Conservation (phyloP, 2,888 invertebrate species). For the Megalurothrips usitatus region DNA sequence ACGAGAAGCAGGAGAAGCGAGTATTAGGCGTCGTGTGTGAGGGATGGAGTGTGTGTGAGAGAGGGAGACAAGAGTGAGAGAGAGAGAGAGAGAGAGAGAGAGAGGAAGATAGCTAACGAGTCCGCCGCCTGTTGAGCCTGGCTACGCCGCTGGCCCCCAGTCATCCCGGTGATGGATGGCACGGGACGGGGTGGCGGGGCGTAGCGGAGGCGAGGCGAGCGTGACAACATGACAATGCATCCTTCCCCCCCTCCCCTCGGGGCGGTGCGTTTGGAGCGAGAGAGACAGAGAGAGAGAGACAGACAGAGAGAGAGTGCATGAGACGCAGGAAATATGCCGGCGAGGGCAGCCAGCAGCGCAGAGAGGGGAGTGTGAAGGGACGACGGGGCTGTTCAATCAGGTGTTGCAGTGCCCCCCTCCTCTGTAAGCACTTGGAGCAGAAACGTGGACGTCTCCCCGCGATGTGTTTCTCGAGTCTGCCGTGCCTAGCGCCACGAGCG, state of each 20-base stretch:
- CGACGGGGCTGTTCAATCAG: neutral
- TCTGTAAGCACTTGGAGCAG: too few relatives aligned
- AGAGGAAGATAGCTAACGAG: neutral
- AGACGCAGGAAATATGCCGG: too few relatives aligned
- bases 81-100: neutral
- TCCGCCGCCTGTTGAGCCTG: too few relatives aligned
- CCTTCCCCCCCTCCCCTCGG: neutral
- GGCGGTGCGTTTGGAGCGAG: neutral
- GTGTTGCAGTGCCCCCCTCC: too few relatives aligned
- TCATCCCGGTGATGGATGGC: too few relatives aligned
- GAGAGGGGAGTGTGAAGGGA: neutral
- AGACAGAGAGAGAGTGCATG: neutral
- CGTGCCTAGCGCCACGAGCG: neutral
- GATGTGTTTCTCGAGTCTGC: neutral
- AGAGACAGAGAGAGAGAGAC: neutral
- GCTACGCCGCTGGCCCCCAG: too few relatives aligned
- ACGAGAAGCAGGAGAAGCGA: neutral
- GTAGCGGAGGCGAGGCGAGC: neutral
- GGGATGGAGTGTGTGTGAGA: neutral
- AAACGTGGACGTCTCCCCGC: too few relatives aligned
- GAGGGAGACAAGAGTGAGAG: neutral
- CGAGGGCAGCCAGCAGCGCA: neutral
- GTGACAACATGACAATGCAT: slow-evolving; percentile 3
- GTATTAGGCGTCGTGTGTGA: too few relatives aligned
- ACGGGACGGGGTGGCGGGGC: too few relatives aligned